A percentile compares a stretch with the other conserved stretches of the same genome.
Evolutionary conservation across 2,888 invertebrate species (phyloP).

Genomic region (Drosophila merina): DNA sequence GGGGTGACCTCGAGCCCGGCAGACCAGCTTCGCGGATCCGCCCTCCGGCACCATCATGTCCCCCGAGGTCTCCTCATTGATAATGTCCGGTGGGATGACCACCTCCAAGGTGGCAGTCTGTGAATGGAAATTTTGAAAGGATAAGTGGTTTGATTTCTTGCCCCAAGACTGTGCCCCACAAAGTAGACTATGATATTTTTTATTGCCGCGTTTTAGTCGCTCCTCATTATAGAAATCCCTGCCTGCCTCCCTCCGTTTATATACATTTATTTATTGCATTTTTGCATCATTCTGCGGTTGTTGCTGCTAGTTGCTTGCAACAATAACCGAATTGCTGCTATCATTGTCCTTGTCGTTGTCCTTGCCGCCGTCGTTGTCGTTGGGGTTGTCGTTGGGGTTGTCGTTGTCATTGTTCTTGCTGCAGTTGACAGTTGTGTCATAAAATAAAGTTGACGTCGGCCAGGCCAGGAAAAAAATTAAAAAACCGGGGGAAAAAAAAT

Average conservation of each 20-base stretch:
- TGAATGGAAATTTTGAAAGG: constrained; percentile 2
- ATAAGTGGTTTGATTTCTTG: too few species aligned
- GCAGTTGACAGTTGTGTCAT: constrained; percentile 69
- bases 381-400: constrained; percentile 61
- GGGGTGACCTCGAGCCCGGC: constrained; percentile 93
- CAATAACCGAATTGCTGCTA: constrained; percentile 47
- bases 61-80: constrained; percentile 95
- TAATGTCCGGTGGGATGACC: constrained; percentile 95
- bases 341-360: constrained; percentile 57
- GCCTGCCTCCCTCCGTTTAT: background rate
- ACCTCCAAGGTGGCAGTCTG: constrained; percentile 95
- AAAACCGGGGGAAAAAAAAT: background rate
- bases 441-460: constrained; percentile 53
- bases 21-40: constrained; percentile 93
- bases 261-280: constrained; percentile 16
- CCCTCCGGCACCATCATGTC: constrained; percentile 98
- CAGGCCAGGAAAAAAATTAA: constrained; percentile 21
- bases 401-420: constrained; percentile 42
- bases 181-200: background rate
- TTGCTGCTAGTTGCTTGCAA: constrained; percentile 25
- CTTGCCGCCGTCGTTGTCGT: constrained; percentile 30
- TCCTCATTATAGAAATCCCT: constrained; percentile 1
- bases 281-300: constrained; percentile 40
- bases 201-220: background rate
- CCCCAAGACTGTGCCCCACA: background rate